Conservation (phyloP, 35 echinoderm and acorn worm species). For the Amphiura filiformis region DNA sequence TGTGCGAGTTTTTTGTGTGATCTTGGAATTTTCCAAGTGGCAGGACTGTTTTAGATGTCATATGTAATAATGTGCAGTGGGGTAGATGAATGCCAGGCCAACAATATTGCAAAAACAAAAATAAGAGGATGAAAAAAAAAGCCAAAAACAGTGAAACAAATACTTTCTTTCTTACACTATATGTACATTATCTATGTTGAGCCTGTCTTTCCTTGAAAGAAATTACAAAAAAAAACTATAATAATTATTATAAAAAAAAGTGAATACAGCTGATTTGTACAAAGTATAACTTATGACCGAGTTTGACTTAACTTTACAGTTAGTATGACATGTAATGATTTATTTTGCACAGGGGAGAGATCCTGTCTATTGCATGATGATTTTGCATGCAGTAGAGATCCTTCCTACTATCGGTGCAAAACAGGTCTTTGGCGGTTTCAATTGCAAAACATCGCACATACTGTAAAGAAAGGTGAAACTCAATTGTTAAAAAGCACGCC, state of each 20-base stretch:
- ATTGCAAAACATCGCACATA: neutral
- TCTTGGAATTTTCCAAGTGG: neutral
- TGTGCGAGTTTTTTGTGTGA: neutral
- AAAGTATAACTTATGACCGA: neutral
- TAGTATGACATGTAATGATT: no score
- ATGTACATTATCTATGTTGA: neutral
- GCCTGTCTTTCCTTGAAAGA: slow-evolving; percentile 7
- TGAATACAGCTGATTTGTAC: slow-evolving; percentile 10
- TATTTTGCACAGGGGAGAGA: neutral
- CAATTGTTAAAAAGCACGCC: neutral
- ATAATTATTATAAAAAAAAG: neutral
- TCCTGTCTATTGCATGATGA: neutral
- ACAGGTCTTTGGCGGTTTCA: neutral
- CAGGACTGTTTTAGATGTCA: neutral
- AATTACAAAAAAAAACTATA: neutral
- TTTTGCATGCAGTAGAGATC: neutral
- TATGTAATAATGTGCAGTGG: neutral
- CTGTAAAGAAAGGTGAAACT: neutral
- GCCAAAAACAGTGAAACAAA: neutral
- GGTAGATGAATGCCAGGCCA: neutral
- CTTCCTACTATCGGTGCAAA: neutral
- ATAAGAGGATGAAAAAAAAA: neutral
- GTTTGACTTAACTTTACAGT: neutral
- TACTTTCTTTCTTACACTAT: neutral
- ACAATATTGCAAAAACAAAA: neutral